These are phyloP conservation scores for Rhadinocentrus ornatus DNA, from an alignment of 2,797 vertebrate genomes.

Conservation along the genomic window DNA sequence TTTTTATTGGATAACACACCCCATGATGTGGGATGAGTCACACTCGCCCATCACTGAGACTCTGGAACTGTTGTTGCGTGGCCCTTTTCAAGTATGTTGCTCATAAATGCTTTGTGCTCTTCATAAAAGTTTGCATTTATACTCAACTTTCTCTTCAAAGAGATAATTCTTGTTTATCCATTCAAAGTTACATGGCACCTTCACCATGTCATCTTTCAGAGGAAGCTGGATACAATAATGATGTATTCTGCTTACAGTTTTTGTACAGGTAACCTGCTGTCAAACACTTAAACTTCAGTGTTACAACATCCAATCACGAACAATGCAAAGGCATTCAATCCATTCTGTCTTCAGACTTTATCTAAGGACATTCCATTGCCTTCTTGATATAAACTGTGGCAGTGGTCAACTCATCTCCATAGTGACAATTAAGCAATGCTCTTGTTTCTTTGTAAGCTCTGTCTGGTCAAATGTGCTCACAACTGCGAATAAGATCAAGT, in stretches of 20 bases:
- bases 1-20: constrained; percentile 8
- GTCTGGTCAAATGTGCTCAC: constrained; percentile 7
- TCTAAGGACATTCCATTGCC: constrained; percentile 3
- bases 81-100: background rate
- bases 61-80: background rate
- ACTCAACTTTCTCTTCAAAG: background rate
- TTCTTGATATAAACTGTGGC: background rate
- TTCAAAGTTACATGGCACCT: background rate
- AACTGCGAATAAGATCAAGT: constrained; percentile 2
- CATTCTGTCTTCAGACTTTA: constrained; percentile 6
- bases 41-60: background rate
- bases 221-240: background rate
- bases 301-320: constrained; percentile 3
- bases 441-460: constrained; percentile 13
- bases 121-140: background rate
- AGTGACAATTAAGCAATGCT: constrained; percentile 1
- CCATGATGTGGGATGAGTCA: constrained; percentile 11
- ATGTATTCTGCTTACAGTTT: background rate
- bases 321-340: background rate
- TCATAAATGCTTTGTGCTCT: background rate
- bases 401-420: constrained; percentile 1
- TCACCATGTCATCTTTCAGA: background rate
- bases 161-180: constrained; percentile 6
- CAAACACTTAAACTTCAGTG: constrained; percentile 7
- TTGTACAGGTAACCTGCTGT: background rate